Conservation (phyloP, 2,888 invertebrate genomes). For the Spilosoma lubricipeda region DNA sequence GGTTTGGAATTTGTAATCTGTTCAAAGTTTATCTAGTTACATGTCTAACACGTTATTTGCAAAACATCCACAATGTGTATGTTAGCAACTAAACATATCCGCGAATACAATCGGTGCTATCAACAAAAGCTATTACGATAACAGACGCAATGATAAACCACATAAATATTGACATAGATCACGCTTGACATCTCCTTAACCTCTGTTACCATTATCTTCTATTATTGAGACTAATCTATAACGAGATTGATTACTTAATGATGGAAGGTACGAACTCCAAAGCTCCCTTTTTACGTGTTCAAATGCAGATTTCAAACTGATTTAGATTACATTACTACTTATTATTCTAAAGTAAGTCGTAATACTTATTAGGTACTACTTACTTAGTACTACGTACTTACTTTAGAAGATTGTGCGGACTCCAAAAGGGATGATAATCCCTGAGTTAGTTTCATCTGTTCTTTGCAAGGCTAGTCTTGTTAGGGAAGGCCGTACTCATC, state of each 20-base stretch:
- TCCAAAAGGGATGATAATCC: too few species aligned
- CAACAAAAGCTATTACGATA: conserved; percentile 63
- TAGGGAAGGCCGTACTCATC: too few species aligned
- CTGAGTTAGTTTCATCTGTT: too few species aligned
- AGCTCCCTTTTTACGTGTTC: neutral
- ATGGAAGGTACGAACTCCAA: conserved; percentile 4
- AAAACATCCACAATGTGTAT: conserved; percentile 49
- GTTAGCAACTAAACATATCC: conserved; percentile 63
- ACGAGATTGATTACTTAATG: neutral
- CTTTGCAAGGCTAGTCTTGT: too few species aligned
- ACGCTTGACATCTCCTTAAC: conserved; percentile 79
- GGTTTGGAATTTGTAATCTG: neutral
- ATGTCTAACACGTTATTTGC: neutral
- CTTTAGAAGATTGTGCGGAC: too few species aligned
- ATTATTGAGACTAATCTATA: conserved; percentile 62
- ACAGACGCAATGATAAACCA: conserved; percentile 53
- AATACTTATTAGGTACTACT: too few species aligned
- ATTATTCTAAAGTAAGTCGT: too few species aligned
- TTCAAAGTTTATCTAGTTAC: neutral
- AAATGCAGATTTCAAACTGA: neutral
- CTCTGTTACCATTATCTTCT: conserved; percentile 69
- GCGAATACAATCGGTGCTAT: conserved; percentile 65
- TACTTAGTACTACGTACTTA: too few species aligned
- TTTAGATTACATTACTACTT: too few species aligned
- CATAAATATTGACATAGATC: conserved; percentile 84